Conservation (phyloP, 2,797 vertebrate species). For the Neoniphon sammara region DNA sequence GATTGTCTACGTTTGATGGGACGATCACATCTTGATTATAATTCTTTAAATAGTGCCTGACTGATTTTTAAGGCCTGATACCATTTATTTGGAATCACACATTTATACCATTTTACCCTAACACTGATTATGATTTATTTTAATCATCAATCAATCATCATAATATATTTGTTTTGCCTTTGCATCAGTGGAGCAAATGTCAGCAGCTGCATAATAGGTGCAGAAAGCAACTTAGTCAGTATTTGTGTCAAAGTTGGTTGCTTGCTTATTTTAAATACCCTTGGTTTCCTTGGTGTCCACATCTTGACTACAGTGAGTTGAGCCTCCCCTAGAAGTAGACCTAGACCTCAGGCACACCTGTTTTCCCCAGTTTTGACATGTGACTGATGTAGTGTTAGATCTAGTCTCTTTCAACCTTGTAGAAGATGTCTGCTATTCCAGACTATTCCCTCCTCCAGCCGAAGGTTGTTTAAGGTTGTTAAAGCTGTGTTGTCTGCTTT, state of each 20-base stretch:
- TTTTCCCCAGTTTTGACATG: not conserved
- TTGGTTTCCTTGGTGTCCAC: not conserved
- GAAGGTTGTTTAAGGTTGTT: conserved; percentile 14
- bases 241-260: not conserved
- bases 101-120: conserved; percentile 3
- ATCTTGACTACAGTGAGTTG: not conserved
- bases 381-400: conserved; percentile 30
- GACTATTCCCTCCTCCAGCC: not conserved
- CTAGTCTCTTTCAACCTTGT: conserved; percentile 2
- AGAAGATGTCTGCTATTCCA: not conserved
- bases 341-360: conserved; percentile 2
- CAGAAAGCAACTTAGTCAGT: not conserved
- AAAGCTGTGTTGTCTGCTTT: not conserved
- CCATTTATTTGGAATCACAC: not conserved
- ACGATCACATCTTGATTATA: not conserved
- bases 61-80: conserved; percentile 13
- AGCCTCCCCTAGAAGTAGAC: not conserved
- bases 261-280: no score
- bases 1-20: not conserved
- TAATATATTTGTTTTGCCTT: no score
- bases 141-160: conserved; percentile 20
- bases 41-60: not conserved
- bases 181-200: not conserved
- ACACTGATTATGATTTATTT: conserved; percentile 11
- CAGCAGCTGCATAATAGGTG: not conserved